phyloP scores from a whole-genome alignment of 2,797 vertebrate species.

The Sternarchorhynchus goeldii region DNA sequence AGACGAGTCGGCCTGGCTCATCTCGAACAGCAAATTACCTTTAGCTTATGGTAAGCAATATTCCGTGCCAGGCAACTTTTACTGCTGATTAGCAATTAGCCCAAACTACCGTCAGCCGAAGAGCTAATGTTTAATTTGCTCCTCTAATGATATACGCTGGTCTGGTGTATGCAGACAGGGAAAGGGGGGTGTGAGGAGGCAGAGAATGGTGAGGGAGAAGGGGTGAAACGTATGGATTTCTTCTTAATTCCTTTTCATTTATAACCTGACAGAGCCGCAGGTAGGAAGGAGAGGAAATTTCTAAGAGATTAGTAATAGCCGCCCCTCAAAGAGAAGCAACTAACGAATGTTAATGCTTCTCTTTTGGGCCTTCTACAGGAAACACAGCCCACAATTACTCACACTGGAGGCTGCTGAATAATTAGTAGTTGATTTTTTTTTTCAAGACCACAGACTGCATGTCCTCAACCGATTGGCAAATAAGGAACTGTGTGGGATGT shows the following conservation, averaged over 20 bases:
- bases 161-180: constrained; percentile 57
- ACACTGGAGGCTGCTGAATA: constrained; percentile 72
- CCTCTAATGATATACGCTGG: constrained; percentile 75
- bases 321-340: constrained; percentile 72
- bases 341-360: constrained; percentile 70
- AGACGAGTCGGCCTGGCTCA: constrained; percentile 72
- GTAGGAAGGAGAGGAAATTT: constrained; percentile 73
- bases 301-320: constrained; percentile 77
- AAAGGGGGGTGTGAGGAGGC: constrained; percentile 37
- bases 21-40: constrained; percentile 81
- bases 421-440: constrained; percentile 64
- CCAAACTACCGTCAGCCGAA: constrained; percentile 77
- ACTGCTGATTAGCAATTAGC: constrained; percentile 85
- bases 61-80: constrained; percentile 81
- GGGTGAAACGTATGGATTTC: constrained; percentile 77
- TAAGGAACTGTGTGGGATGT: constrained; percentile 25
- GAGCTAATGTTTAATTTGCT: constrained; percentile 83
- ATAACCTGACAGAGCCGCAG: constrained; percentile 74
- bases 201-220: constrained; percentile 47
- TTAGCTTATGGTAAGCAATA: constrained; percentile 84
- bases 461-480: constrained; percentile 51
- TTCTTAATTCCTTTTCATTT: constrained; percentile 79
- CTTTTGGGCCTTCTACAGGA: constrained; percentile 60
- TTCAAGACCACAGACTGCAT: constrained; percentile 56
- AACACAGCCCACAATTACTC: constrained; percentile 69